Percentiles rank a stretch among this genome's conserved stretches.
Conservation (phyloP, 2,888 invertebrate genomes). For the Thera britannica region DNA sequence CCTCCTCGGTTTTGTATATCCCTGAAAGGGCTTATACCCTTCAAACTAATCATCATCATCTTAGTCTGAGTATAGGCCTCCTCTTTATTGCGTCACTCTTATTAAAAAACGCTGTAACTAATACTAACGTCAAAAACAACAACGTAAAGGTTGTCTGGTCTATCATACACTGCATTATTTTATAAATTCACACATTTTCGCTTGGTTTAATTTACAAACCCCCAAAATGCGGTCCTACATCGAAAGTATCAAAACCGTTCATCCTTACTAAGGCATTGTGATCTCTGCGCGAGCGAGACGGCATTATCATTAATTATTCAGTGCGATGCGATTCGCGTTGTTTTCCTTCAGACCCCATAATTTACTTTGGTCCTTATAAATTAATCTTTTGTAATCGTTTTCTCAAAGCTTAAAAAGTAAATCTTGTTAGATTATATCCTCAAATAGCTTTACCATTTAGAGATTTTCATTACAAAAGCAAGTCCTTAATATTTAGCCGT, state of each 20-base stretch:
- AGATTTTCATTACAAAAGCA: background rate
- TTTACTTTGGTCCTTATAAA: conserved; percentile 33
- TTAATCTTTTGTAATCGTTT: conserved; percentile 28
- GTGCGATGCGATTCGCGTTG: conserved; percentile 58
- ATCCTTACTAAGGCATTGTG: conserved; percentile 22
- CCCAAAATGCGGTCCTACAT: background rate
- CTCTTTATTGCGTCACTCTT: no score
- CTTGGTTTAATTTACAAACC: background rate
- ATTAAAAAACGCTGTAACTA: no score
- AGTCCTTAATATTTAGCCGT: background rate
- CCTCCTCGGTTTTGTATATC: background rate
- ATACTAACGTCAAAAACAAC: no score
- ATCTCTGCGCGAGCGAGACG: conserved; percentile 30
- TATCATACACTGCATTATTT: no score
- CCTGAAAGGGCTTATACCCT: no score
- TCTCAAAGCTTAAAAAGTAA: background rate
- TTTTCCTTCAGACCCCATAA: conserved; percentile 44
- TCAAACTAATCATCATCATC: no score
- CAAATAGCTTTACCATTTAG: background rate
- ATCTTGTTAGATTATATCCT: background rate
- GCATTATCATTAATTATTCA: conserved; percentile 60
- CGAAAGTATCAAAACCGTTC: conserved; percentile 39
- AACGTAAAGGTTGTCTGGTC: no score
- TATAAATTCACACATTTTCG: no score
- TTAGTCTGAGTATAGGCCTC: no score